Evolutionary conservation across 2,888 invertebrate species (phyloP).

Genomic region (Tetropium fuscum): DNA sequence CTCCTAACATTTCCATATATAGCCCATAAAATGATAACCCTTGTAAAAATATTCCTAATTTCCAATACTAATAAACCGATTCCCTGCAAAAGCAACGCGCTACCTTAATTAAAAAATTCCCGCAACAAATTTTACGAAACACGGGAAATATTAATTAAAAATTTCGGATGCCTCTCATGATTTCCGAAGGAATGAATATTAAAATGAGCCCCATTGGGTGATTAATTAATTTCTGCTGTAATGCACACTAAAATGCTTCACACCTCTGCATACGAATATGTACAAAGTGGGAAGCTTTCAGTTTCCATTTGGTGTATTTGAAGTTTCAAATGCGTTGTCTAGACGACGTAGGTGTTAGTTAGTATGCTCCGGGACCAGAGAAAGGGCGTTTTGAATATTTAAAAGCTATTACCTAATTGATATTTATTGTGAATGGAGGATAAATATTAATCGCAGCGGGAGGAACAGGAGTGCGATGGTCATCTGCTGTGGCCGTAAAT

Average conservation of each 20-base stretch:
- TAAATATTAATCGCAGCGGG: conserved; percentile 25
- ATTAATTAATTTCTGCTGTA: conserved; percentile 31
- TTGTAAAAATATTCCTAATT: too few relatives aligned
- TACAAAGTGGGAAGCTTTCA: conserved; percentile 25
- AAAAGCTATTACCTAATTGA: conserved; percentile 22
- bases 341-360: conserved; percentile 26
- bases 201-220: conserved; percentile 31
- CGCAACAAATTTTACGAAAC: conserved; percentile 22
- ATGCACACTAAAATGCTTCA: conserved; percentile 26
- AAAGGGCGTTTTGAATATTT: conserved; percentile 25
- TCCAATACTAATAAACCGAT: too few relatives aligned
- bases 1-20: too few relatives aligned
- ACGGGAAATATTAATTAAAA: conserved; percentile 38
- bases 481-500: too few relatives aligned
- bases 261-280: conserved; percentile 7
- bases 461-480: too few relatives aligned
- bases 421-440: conserved; percentile 22
- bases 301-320: conserved; percentile 22
- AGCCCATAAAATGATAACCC: too few relatives aligned
- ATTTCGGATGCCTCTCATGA: conserved; percentile 34
- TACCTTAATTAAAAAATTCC: conserved; percentile 27
- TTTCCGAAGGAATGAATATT: conserved; percentile 28
- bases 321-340: conserved; percentile 23
- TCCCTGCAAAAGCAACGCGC: too few relatives aligned
- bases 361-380: conserved; percentile 11